Base-by-base conservation (phyloP, 2,113 vertebrate species). In the Sisor rabdophorus region DNA sequence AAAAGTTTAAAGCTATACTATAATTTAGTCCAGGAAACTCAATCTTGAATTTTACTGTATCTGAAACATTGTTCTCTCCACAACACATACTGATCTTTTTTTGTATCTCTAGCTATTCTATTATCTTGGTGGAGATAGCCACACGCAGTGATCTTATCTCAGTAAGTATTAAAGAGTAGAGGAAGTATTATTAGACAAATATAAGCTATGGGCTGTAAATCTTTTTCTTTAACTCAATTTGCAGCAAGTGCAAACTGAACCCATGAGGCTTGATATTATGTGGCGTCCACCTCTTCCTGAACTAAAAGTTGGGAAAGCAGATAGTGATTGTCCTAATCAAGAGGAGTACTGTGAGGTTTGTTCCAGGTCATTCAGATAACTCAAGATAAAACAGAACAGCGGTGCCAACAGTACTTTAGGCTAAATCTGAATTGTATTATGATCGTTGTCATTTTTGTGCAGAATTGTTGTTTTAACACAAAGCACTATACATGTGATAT, bases 41-140 rank as follows among this genome's bases (percentile, higher is more conserved):
- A 32, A 12, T 65, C 24, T 68, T 47, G 11, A 48, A 10, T 55
- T 40, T 54, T 22, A 55, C 20, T 26, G 44, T 15, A 19, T 15
- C n/a, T n/a, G n/a, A n/a, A n/a, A n/a, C n/a, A n/a, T n/a, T n/a
- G n/a, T n/a, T n/a, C n/a, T n/a, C n/a, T n/a, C n/a, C n/a, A n/a
- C 22, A 65, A 70, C 40, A 44, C 10, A 44, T 44, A 73, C 24
- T 76, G 40, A n/a, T 40, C 11, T 11, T 63, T 24, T 55, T 32
- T 60, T 52, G 47, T 50, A 28, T 12, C 24, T 50, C 61, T 82
- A 93, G 92, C 83, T 93, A 88, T 83, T 90, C 90, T 60, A 83
- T 93, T 76, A 90, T 93, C 77, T 82, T 94, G 72, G 85, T 92
- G 75, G 90, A 92, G 85, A 92, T 91, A 75, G 89, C 90, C 16